Base-by-base conservation (phyloP, 1,140 invertebrate species). In the Drosophila neocordata region DNA sequence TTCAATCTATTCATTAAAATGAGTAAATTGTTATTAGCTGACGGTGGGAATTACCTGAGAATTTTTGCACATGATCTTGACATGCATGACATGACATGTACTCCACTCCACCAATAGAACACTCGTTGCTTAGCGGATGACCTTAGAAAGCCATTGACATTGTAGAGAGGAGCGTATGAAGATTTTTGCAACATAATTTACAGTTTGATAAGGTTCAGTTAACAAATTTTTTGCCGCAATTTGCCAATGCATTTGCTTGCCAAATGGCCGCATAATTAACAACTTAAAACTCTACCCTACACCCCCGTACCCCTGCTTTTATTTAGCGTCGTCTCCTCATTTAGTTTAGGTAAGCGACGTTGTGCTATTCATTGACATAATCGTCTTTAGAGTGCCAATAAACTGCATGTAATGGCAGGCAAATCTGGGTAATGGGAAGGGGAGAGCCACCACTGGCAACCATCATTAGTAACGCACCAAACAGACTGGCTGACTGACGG, bases 391-490 rank as follows among this genome's bases (percentile, higher is more conserved):
- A 85, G 77, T 85, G 78, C 77, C 82, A 85, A 82, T 87, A 85
- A 87, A 87, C 72, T 78, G 78, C 82, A 81, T 58, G 83, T 77
- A 77, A 77, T 85, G 12, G 62, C 65, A 34, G n/a, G 35, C 2
- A 11, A 4, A 22, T 3, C n/a, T 5, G 24, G n/a, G 13, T 18
- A 4, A 22, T 24, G 11, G 1, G 41, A 37, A 0, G 34, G 8
- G n/a, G 22, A 4, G 18, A 48, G 35, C 41, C 58, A 56, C 37
- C 60, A 53, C 87, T 68, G 31, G 35, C 41, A 55, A 56, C 37
- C 60, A 53, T 87, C 71, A 87, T 87, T 87, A 87, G 82, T 87
- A 81, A 81, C 82, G 82, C 82, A 85, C 56, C 61, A 73, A 55
- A 51, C 73, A 27, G 35, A 15, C 60, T 62, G 65, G n/a, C 12